Evolutionary conservation across 2,888 invertebrate species (phyloP), one percentile per base, ranked within the genome.

Genomic region (Aplocera efformata): DNA sequence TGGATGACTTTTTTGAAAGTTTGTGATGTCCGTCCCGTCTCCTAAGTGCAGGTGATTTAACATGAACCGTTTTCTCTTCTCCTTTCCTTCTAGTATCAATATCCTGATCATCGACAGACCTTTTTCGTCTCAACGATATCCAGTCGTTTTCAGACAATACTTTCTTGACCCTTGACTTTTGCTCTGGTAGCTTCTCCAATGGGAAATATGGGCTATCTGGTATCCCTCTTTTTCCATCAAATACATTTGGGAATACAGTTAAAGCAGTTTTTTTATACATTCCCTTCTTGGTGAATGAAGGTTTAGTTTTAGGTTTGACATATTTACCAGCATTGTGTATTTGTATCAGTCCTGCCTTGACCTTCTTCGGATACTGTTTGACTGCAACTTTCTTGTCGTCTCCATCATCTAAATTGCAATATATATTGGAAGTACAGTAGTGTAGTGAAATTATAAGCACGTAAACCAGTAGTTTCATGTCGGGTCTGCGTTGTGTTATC

Each of bases 181-280:
- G 52, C 3, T 67, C 59, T 1, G 20, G 21, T 3, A 24, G 21
- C 1, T 48, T 38, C 1, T 65, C 63, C 1, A 55, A 21, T 3
- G 67, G 63, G 25, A 79, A 76, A 33, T 65, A 67, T 0, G 65
- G 67, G 26, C 73, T 79, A 1, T 74, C 69, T 0, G 74, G 72
- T 0, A 67, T 47, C 10, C 52, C 46, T 0, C 32, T 3, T 3
- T 27, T 33, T 2, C 40, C 48, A 9, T 50, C 23, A 6, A 31
- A 6, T 4, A 27, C 48, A 1, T 67, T 41, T 0, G 55, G 30
- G 9, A 74, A 83, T 0, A 42, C 73, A 0, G 81, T 81, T 27
- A 17, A 17, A 17, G 2, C 5, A 3, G 13, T 17, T 17, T 17
- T 5, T 17, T 3, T 17, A 24, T 27, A 23, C 1, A 1, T 5